Evolutionary conservation across 2,113 vertebrate genomes (phyloP), one percentile per base, ranked within the genome.

Genomic region (Numenius arquata): DNA sequence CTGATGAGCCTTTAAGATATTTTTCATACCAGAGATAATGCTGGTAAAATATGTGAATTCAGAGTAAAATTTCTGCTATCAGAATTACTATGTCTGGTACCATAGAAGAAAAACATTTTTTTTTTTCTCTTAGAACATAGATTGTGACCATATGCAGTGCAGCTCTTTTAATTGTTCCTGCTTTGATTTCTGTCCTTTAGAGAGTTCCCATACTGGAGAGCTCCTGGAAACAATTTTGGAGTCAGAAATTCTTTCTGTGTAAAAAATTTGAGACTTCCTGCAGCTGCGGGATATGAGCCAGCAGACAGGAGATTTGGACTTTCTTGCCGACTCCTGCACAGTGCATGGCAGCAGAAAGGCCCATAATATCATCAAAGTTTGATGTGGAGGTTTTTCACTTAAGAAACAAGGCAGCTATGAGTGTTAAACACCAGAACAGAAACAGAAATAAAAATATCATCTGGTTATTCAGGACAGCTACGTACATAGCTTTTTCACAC

Each of bases 181-280:
- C 76, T 95, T 96, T 95, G 67, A 88, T 95, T 97, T 94, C 80
- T 91, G 61, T 92, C 58, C 50, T 83, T 93, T 83, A 89, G 72
- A 88, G 41, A 88, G 75, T 92, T 95, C 94, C 91, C 91, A 91
- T 93, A 96, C 36, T 96, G 88, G 53, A 96, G 94, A 94, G 92
- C 93, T 98, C 97, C 97, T 98, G 97, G 95, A 98, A 98, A 85
- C 95, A 95, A 88, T 95, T 97, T 91, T 53, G 47, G 85, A 98
- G 88, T 93, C 73, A 96, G 88, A 95, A 84, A 94, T 89, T 96
- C 75, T 88, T 79, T 96, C 94, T 97, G 83, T 70, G 74, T 86
- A 96, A 95, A 94, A 96, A 96, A 88, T 52, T 36, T 90, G 90
- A 95, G 90, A 95, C 95, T 97, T 98, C 97, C 96, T 95, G 95